Evolutionary conservation across 2,797 vertebrate species (phyloP), one percentile per base, ranked within the genome.

Genomic region (Alosa sapidissima): DNA sequence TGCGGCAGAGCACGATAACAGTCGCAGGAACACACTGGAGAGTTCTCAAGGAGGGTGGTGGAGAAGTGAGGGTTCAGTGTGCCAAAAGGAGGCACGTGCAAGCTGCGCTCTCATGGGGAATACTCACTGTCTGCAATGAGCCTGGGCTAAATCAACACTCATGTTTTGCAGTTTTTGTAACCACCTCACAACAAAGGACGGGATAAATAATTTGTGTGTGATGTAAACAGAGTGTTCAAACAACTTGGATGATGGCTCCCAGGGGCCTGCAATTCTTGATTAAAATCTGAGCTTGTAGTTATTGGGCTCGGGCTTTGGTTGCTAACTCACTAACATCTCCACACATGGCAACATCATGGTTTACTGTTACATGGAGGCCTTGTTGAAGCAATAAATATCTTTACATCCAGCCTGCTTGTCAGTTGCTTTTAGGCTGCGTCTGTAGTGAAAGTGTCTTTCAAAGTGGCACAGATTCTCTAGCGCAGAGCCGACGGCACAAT

Each of bases 401-500:
- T 62, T 24, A 62, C 58, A 9, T 62, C n/a, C 58, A 62, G 58
- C 8, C n/a, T n/a, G 62, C 62, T 24, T 72, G 65, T 72, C 28
- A 33, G 28, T 47, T 45, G 16, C 36, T 45, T 78, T 78, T 47
- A 78, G 54, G 72, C 41, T 45, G 41, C 19, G 41, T 19, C 41
- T 78, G 72, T 21, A 78, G 21, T 47, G 72, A 47, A 78, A 78
- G 72, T 47, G 72, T 78, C 68, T 78, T 78, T 78, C 36, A 78
- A 9, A 78, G 72, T 47, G 72, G 72, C 72, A 78, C 41, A 78
- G 41, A 78, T 78, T 78, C 72, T 47, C 72, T 21, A 45, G 41
- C 16, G 41, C 72, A 47, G 72, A 1, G 72, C 72, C 72, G 2
- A 47, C 7, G 41, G 41, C 72, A 78, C 72, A 78, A 78, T 78